These are phyloP conservation scores for Eulemur rufifrons DNA, from an alignment of 2,113 vertebrate species.

Conservation along the genomic window DNA sequence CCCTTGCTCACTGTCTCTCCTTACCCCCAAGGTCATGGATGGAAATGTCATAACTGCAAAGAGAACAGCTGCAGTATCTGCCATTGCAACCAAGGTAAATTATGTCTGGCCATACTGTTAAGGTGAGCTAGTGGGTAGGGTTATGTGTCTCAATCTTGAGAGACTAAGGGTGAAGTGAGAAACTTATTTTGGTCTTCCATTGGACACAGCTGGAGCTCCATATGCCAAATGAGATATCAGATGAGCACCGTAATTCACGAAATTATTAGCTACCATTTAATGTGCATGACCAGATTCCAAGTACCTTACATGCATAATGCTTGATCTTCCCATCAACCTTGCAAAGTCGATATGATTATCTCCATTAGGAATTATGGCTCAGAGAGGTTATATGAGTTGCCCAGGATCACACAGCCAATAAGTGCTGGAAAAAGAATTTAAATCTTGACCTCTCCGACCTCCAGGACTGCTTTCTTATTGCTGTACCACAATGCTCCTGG, in stretches of 20 bases:
- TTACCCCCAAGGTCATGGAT: conserved; percentile 89
- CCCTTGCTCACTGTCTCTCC: conserved; percentile 57
- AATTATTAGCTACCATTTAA: not conserved
- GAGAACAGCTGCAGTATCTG: conserved; percentile 95
- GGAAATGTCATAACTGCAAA: conserved; percentile 93
- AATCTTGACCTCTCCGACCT: not conserved
- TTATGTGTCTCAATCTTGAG: not conserved
- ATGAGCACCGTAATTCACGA: not conserved
- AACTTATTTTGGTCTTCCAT: not conserved
- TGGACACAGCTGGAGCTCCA: not conserved
- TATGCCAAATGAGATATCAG: not conserved
- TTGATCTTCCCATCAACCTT: not conserved
- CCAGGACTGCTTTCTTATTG: not conserved
- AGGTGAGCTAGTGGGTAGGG: not conserved
- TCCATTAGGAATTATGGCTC: not conserved
- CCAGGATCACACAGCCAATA: not conserved
- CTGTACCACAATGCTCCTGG: not conserved
- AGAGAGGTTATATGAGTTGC: not conserved
- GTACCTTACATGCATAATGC: not conserved
- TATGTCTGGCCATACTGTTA: not conserved
- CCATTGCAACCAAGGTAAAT: conserved; percentile 95
- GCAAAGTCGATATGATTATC: not conserved
- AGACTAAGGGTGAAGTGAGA: not conserved
- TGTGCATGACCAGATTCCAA: not conserved
- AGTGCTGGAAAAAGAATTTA: not conserved